Evolutionary conservation across 2,797 vertebrate species (phyloP), one percentile per base, ranked within the genome.

Genomic region (Erpetoichthys calabaricus): DNA sequence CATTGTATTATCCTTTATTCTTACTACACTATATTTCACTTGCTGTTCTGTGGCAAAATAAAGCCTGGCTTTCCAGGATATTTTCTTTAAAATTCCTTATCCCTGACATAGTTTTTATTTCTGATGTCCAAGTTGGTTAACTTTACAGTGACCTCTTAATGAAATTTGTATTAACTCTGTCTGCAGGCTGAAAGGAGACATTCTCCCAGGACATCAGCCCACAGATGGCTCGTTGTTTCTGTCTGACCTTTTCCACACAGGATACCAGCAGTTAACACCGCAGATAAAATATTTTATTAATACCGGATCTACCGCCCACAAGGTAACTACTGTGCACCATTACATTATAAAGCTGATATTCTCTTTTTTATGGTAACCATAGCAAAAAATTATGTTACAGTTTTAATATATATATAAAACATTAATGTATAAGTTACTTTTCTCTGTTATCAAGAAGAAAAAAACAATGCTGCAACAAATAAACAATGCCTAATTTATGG

Each of bases 91-190:
- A 45, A 7, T n/a, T 49, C 47, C 47, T 49, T 49, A 3, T 3
- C 9, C 42, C 45, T 56, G 55, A 56, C 55, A 43, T 10, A 9
- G 5, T n/a, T 10, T 44, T 56, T 45, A 45, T 7, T 10, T 10
- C 55, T 44, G 44, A 43, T 44, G 44, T 10, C 45, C 55, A 56
- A 44, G 55, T 45, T 56, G 9, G 44, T 56, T 45, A 56, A 45
- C 8, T 6, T 10, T n/a, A 56, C 45, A n/a, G 43, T 5, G 5
- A 45, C 10, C 45, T 10, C 45, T 44, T 9, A 44, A 45, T 56
- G 43, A 56, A 56, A 45, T 56, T 56, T 56, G 55, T 56, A 45
- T 45, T 45, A 54, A 44, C 44, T 45, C 55, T 44, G 42, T 44
- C 55, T 56, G 55, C 45, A 6, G 45, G 7, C 8, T 56, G 8